These are phyloP conservation scores for Zosterops hypoxanthus DNA, from an alignment of 2,113 vertebrate genomes.

Conservation along the genomic window DNA sequence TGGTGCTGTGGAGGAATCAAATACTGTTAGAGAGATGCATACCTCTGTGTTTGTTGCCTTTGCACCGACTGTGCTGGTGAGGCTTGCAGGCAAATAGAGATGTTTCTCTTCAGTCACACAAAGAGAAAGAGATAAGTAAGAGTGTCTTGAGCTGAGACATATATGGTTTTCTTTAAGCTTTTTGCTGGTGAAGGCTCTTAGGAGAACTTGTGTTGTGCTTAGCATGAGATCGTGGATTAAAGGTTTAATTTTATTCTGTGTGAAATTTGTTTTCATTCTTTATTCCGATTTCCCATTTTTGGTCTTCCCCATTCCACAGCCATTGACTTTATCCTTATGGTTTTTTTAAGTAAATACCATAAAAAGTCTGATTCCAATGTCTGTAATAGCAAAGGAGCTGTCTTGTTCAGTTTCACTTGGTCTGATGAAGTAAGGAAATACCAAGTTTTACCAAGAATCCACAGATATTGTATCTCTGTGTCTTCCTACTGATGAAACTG, in stretches of 20 bases:
- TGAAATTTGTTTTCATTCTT: not conserved
- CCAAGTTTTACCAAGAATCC: not conserved
- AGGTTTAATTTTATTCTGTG: not conserved
- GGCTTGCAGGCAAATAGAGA: not conserved
- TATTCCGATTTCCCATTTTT: not conserved
- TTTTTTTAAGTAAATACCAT: not conserved
- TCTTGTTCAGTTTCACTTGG: not conserved
- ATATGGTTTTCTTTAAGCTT: not conserved
- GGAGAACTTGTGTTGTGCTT: not conserved
- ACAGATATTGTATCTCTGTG: not conserved
- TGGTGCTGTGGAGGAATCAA: not conserved
- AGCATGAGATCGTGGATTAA: not conserved
- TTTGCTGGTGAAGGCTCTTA: not conserved
- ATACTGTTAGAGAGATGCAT: fast-evolving
- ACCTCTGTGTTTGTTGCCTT: not conserved
- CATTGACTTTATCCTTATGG: not conserved
- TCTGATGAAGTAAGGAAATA: not conserved
- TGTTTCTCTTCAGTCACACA: not conserved
- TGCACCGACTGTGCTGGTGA: not conserved
- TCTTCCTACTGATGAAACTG: not conserved
- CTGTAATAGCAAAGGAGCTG: not conserved
- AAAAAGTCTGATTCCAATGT: not conserved
- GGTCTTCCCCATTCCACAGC: not conserved
- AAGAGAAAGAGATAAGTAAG: not conserved
- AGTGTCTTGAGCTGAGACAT: not conserved